Conservation (phyloP, 2,797 vertebrate genomes). For the Phrynocephalus vlangalii region DNA sequence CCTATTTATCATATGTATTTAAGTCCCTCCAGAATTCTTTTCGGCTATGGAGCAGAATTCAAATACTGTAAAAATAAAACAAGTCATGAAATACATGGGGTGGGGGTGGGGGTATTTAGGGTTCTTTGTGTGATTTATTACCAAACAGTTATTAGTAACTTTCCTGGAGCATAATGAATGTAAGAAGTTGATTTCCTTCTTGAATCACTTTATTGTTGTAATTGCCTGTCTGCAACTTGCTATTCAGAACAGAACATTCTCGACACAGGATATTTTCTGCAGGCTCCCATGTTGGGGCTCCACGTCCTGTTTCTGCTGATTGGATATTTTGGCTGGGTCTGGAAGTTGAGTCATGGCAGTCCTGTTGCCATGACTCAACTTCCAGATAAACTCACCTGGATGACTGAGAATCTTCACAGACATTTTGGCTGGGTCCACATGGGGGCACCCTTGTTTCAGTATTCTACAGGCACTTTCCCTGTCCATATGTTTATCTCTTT, state of each 20-base stretch:
- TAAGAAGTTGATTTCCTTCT: neutral
- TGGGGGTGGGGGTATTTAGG: neutral
- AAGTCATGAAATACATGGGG: too few species aligned
- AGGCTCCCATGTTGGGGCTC: neutral
- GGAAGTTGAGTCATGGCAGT: too few species aligned
- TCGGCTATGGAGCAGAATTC: neutral
- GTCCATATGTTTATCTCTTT: neutral
- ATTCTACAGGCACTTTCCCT: neutral
- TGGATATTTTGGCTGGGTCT: neutral
- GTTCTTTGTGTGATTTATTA: neutral
- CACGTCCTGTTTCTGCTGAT: neutral
- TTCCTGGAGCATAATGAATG: neutral
- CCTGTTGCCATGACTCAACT: too few species aligned
- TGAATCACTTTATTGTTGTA: neutral
- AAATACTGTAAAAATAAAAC: neutral
- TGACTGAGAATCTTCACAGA: neutral
- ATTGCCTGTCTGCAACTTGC: neutral
- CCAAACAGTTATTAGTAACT: neutral
- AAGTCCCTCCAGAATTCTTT: neutral
- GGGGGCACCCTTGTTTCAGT: neutral
- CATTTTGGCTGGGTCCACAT: constrained; percentile 11
- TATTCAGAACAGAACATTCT: neutral
- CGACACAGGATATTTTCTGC: neutral
- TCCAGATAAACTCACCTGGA: too few species aligned
- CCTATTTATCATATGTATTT: neutral